Conservation (phyloP, 1,140 invertebrate genomes). For the Patella vulgata region DNA sequence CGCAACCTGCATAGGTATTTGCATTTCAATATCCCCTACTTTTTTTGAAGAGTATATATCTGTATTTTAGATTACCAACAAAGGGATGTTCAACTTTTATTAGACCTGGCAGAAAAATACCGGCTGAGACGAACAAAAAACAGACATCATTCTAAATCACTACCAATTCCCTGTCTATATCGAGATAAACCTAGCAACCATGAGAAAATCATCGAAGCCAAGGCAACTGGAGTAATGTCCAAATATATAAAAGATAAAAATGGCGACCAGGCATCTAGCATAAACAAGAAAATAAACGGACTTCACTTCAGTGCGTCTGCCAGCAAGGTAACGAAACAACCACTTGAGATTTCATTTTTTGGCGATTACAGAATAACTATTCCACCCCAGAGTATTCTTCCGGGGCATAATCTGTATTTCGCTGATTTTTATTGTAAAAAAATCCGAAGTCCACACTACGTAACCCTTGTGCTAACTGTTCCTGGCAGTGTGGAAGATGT, state of each 20-base stretch:
- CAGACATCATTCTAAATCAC: no score
- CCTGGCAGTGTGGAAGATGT: conserved; percentile 19
- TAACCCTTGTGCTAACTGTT: conserved; percentile 31
- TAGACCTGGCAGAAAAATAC: no score
- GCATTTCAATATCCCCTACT: no score
- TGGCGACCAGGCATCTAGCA: conserved; percentile 24
- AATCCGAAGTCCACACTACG: conserved; percentile 4
- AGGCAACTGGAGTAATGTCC: conserved; percentile 26
- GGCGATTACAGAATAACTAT: conserved; percentile 23
- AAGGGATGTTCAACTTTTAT: no score
- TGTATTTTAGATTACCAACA: no score
- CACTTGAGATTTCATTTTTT: conserved; percentile 24
- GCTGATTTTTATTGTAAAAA: conserved; percentile 42
- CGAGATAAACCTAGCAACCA: conserved; percentile 28
- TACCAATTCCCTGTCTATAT: conserved; percentile 19
- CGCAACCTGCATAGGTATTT: no score
- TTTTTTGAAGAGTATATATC: no score
- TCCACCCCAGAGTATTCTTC: conserved; percentile 13
- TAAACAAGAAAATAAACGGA: conserved; percentile 31
- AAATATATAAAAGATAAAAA: conserved; percentile 35
- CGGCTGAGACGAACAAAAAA: no score
- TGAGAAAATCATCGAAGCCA: conserved; percentile 8
- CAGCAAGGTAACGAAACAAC: conserved; percentile 10
- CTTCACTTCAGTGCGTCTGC: conserved; percentile 31
- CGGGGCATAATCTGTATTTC: conserved; percentile 35